These are phyloP conservation scores for Sebastes flavidus DNA, from an alignment of 2,797 vertebrate species.

Conservation along the genomic window DNA sequence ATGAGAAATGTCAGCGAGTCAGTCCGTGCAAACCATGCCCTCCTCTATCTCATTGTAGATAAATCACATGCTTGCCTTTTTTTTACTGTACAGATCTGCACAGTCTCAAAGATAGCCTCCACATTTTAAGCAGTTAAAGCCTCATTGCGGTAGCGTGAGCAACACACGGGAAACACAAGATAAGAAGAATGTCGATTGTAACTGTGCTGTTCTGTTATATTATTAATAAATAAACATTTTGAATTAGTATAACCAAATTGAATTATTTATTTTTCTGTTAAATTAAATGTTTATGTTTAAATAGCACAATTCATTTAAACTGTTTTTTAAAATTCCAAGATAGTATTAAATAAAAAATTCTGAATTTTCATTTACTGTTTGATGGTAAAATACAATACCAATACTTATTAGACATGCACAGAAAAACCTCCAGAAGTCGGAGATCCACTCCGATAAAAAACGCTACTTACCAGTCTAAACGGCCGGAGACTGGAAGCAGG, in stretches of 20 bases:
- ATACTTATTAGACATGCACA: not conserved
- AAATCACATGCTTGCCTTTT: slow-evolving; percentile 16
- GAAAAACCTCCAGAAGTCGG: not conserved
- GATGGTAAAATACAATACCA: not conserved
- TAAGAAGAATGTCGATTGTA: not conserved
- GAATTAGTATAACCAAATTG: not conserved
- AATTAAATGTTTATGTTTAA: not conserved
- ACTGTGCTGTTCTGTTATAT: not conserved
- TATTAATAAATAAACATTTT: not conserved
- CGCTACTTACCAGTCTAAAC: not conserved
- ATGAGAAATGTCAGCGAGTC: not conserved
- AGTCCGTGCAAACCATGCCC: not conserved
- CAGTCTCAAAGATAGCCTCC: not conserved
- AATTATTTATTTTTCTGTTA: not conserved
- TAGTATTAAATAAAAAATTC: not conserved
- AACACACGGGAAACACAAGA: not conserved
- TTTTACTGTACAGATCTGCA: not conserved
- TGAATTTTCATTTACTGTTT: not conserved
- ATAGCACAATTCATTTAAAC: not conserved
- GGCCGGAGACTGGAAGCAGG: not conserved
- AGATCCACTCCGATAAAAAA: not conserved
- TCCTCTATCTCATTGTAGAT: slow-evolving; percentile 5
- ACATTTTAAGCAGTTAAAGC: not conserved
- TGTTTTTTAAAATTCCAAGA: not conserved
- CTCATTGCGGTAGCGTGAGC: not conserved